These are phyloP conservation scores for Syritta pipiens DNA, from an alignment of 2,888 invertebrate species.

Conservation along the genomic window DNA sequence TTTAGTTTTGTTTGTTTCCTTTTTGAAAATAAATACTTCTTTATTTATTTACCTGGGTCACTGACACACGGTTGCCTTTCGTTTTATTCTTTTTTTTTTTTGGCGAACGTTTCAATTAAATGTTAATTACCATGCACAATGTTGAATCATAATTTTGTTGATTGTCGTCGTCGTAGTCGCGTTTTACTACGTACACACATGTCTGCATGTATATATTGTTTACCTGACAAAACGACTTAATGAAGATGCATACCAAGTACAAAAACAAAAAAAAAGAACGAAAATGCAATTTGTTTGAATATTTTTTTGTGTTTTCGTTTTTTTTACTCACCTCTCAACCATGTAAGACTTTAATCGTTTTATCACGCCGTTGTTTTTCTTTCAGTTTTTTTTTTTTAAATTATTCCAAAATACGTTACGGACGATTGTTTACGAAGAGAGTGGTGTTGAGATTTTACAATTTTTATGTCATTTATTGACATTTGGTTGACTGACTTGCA, in stretches of 20 bases:
- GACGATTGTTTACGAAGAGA: slow-evolving; percentile 35
- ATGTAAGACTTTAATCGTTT: slow-evolving; percentile 21
- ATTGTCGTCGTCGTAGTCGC: slow-evolving; percentile 1
- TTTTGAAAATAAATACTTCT: neutral
- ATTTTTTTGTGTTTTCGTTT: neutral
- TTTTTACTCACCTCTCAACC: neutral
- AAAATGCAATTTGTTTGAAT: slow-evolving; percentile 30
- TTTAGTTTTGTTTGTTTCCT: neutral
- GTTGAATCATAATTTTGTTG: slow-evolving; percentile 58
- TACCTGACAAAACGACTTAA: slow-evolving; percentile 22
- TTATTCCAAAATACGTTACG: neutral
- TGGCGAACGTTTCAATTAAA: slow-evolving; percentile 41
- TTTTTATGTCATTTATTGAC: slow-evolving; percentile 31
- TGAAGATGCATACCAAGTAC: slow-evolving; percentile 29
- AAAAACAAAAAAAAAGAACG: neutral
- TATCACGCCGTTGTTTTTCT: neutral
- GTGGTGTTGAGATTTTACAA: slow-evolving; percentile 34
- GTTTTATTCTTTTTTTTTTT: slow-evolving; percentile 5
- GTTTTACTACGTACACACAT: neutral
- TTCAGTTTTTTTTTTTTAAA: neutral
- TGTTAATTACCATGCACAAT: slow-evolving; percentile 50
- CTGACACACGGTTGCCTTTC: slow-evolving; percentile 31
- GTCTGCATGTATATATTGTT: neutral
- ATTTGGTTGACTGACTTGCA: slow-evolving; percentile 23
- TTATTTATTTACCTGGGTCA: slow-evolving; percentile 33